A percentile compares a stretch with the other conserved stretches of the same genome.
Evolutionary conservation across 2,113 vertebrate genomes (phyloP).

Genomic region (Gobiocypris rarus): DNA sequence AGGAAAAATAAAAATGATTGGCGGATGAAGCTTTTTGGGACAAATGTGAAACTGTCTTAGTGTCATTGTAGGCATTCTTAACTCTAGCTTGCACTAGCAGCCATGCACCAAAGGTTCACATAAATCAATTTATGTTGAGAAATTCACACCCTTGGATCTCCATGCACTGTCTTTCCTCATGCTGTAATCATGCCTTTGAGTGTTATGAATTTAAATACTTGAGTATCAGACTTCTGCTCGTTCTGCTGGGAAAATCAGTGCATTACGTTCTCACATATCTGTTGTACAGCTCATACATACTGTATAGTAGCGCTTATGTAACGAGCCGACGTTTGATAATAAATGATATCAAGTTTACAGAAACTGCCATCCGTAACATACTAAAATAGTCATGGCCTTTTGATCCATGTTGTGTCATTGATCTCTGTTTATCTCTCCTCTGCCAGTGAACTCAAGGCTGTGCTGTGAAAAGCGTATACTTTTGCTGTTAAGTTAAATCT

Average conservation of each 20-base stretch:
- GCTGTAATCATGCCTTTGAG: conserved; percentile 24
- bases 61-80: neutral
- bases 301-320: neutral
- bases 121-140: neutral
- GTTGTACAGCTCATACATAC: conserved; percentile 8
- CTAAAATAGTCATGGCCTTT: neutral
- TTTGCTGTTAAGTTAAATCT: conserved; percentile 53
- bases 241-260: neutral
- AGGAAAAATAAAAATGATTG: neutral
- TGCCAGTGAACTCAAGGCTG: conserved; percentile 58
- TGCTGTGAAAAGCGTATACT: conserved; percentile 72
- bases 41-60: neutral
- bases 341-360: conserved; percentile 21
- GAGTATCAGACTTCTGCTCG: conserved; percentile 14
- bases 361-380: conserved; percentile 5
- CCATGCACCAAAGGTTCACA: conserved; percentile 31
- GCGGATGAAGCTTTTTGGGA: conserved; percentile 7
- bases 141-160: neutral
- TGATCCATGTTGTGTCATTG: neutral
- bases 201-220: conserved; percentile 27
- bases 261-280: neutral
- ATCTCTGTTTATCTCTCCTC: conserved; percentile 37
- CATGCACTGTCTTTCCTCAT: neutral
- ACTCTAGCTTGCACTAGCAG: conserved; percentile 38
- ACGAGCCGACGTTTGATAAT: neutral